These are phyloP conservation scores for Gambusia holbrooki DNA, from an alignment of 2,113 vertebrate genomes.

Conservation along the genomic window DNA sequence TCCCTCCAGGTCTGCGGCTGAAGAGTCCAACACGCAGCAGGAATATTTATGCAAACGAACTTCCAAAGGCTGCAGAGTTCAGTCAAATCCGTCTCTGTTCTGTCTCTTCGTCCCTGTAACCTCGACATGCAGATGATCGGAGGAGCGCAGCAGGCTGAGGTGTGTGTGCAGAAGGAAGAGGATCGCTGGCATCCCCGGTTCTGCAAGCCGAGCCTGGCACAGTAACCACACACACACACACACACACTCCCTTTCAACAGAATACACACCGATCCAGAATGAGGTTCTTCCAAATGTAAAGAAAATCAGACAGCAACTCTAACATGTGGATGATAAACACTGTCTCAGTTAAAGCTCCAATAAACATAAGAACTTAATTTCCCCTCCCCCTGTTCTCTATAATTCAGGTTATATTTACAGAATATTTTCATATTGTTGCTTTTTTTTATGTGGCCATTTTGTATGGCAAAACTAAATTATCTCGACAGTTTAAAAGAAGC, in stretches of 20 bases:
- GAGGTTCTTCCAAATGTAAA: slow-evolving; percentile 3
- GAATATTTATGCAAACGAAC: slow-evolving; percentile 43
- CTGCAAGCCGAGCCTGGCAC: slow-evolving; percentile 25
- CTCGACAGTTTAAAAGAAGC: background rate
- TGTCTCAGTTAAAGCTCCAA: background rate
- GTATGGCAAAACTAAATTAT: too few relatives aligned
- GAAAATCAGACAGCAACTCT: background rate
- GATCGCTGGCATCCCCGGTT: slow-evolving; percentile 3
- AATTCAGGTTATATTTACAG: background rate
- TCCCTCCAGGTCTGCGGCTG: background rate
- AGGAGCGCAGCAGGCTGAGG: slow-evolving; percentile 24
- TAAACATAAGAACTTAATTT: background rate
- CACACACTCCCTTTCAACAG: background rate
- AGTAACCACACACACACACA: slow-evolving; percentile 4
- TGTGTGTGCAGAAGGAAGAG: slow-evolving; percentile 20
- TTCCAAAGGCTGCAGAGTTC: slow-evolving; percentile 37
- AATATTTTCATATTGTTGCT: background rate
- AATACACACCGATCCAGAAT: slow-evolving; percentile 28
- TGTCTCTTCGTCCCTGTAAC: slow-evolving; percentile 24
- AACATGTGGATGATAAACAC: background rate
- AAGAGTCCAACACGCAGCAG: slow-evolving; percentile 7
- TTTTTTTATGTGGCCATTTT: background rate
- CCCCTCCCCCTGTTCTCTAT: too few relatives aligned
- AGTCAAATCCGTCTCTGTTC: slow-evolving; percentile 19
- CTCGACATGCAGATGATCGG: slow-evolving; percentile 45